These are phyloP conservation scores for Myopa testacea DNA, from an alignment of 2,888 invertebrate genomes.

Conservation along the genomic window DNA sequence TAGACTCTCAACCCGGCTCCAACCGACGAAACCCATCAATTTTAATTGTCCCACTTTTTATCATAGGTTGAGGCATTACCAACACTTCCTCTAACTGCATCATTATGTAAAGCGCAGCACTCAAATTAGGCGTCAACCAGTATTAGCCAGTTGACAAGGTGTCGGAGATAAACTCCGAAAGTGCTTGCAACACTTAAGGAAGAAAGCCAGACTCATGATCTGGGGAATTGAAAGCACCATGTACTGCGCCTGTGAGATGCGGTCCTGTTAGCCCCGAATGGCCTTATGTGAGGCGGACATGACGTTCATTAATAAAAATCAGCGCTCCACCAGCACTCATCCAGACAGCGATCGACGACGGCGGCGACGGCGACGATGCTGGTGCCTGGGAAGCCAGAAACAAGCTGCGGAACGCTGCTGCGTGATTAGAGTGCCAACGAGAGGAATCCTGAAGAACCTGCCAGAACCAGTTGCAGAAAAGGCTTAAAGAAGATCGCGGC, in stretches of 20 bases:
- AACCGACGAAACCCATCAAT: neutral
- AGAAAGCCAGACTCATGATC: neutral
- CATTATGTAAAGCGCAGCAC: conserved; percentile 36
- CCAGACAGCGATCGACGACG: conserved; percentile 6
- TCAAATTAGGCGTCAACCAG: conserved; percentile 35
- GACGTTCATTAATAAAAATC: conserved; percentile 46
- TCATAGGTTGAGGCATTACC: neutral
- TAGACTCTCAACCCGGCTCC: too few relatives aligned
- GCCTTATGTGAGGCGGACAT: conserved; percentile 44
- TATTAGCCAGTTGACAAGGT: conserved; percentile 35
- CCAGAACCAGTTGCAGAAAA: conserved; percentile 10
- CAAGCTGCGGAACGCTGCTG: conserved; percentile 19
- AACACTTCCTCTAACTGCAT: conserved; percentile 8
- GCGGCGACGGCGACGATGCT: conserved; percentile 1
- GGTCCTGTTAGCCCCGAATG: neutral
- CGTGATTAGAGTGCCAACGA: conserved; percentile 34
- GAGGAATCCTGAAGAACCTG: neutral
- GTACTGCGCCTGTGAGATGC: neutral
- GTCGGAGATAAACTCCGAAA: conserved; percentile 21
- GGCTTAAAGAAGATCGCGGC: neutral
- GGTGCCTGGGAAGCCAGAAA: conserved; percentile 20
- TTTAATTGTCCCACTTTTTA: conserved; percentile 4
- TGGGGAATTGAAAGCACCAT: neutral
- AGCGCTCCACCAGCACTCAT: conserved; percentile 23
- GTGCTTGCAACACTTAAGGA: neutral